Conservation (phyloP, 2,888 invertebrate species). For the Epinotia bilunana region DNA sequence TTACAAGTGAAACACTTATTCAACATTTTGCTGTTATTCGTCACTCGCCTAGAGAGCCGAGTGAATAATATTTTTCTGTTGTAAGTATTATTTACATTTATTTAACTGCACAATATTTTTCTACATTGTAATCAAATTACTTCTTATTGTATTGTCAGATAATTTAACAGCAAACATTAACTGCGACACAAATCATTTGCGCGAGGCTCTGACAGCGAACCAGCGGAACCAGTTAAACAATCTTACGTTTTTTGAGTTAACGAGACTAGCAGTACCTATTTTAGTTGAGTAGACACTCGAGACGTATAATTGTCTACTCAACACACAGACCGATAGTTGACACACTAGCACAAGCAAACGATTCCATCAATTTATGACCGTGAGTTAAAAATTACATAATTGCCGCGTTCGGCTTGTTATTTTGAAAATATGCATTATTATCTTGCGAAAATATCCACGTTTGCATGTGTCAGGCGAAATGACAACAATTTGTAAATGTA, state of each 20-base stretch:
- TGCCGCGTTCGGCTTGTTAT: conserved; percentile 60
- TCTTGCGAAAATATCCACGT: conserved; percentile 45
- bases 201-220: conserved; percentile 49
- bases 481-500: conserved; percentile 29
- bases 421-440: conserved; percentile 53
- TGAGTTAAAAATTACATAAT: conserved; percentile 62
- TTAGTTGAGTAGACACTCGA: conserved; percentile 47
- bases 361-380: conserved; percentile 54
- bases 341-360: conserved; percentile 60
- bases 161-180: conserved; percentile 56
- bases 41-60: conserved; percentile 18
- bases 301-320: conserved; percentile 42
- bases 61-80: conserved; percentile 6
- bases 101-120: conserved; percentile 49
- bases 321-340: conserved; percentile 44
- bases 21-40: conserved; percentile 22
- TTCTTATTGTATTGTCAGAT: conserved; percentile 52
- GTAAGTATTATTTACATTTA: conserved; percentile 31
- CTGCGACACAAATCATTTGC: conserved; percentile 56
- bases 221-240: conserved; percentile 52
- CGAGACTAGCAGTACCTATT: conserved; percentile 50
- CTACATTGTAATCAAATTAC: conserved; percentile 47
- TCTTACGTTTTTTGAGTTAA: conserved; percentile 50
- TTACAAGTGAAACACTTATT: conserved; percentile 4
- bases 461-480: conserved; percentile 41